Evolutionary conservation across 2,113 vertebrate species (phyloP).

Genomic region (Pituophis catenifer): DNA sequence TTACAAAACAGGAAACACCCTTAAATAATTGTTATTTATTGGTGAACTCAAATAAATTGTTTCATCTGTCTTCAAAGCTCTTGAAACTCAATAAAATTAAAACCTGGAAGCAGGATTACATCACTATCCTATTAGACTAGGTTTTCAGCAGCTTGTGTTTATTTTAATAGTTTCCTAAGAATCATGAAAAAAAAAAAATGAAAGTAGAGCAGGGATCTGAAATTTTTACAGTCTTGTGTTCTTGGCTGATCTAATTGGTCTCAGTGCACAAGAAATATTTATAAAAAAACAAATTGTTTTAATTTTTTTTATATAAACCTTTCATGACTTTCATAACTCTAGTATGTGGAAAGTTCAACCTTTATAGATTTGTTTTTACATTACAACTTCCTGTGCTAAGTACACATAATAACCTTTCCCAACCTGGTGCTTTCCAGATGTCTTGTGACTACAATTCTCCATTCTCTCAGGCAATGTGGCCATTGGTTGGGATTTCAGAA

Average conservation of each 20-base stretch:
- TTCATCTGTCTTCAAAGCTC: neutral
- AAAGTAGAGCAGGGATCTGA: neutral
- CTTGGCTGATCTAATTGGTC: neutral
- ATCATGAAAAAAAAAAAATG: neutral
- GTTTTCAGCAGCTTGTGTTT: neutral
- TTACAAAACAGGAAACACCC: constrained; percentile 28
- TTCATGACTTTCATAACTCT: neutral
- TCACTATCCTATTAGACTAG: neutral
- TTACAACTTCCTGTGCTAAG: neutral
- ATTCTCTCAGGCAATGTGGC: neutral
- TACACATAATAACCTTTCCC: neutral
- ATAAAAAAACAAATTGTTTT: neutral
- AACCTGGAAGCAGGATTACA: neutral
- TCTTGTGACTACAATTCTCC: neutral
- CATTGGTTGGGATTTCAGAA: neutral
- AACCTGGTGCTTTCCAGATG: neutral
- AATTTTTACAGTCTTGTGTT: neutral
- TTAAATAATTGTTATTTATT: neutral
- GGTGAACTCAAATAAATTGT: neutral
- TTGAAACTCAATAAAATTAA: neutral
- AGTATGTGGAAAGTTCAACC: neutral
- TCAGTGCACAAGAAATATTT: neutral
- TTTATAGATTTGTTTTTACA: neutral
- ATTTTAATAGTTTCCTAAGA: fast-evolving
- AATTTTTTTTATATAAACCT: neutral